phyloP scores from a whole-genome alignment of 1,140 invertebrate species.

The Zaprionus capensis region DNA sequence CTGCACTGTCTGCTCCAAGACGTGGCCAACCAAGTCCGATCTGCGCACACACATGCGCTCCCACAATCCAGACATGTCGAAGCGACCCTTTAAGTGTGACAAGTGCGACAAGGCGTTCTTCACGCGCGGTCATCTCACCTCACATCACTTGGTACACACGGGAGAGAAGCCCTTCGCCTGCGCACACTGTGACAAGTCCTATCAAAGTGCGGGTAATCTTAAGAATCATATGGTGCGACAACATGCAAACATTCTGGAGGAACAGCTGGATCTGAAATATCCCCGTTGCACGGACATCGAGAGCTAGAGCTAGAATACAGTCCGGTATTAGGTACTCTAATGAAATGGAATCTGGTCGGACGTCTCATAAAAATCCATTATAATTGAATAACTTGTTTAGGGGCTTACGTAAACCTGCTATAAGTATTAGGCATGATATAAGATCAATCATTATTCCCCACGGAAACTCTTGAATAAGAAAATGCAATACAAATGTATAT shows the following conservation, averaged over 20 bases:
- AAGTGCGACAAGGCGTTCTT: conserved; percentile 73
- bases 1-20: conserved; percentile 64
- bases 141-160: conserved; percentile 73
- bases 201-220: conserved; percentile 78
- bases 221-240: conserved; percentile 73
- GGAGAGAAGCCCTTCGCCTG: conserved; percentile 75
- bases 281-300: conserved; percentile 16
- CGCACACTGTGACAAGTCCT: conserved; percentile 63
- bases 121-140: conserved; percentile 71
- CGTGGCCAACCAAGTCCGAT: conserved; percentile 74
- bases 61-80: conserved; percentile 66
- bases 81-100: conserved; percentile 76
- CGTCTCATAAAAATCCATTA: background rate
- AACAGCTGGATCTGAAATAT: conserved; percentile 50
- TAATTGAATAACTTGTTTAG: too few species aligned
- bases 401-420: background rate
- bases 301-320: conserved; percentile 2
- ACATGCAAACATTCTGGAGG: conserved; percentile 57
- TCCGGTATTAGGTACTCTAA: conserved; percentile 7
- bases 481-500: background rate
- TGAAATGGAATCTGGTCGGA: background rate
- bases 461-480: conserved; percentile 1
- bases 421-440: conserved; percentile 27
- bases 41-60: conserved; percentile 77
- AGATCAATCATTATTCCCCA: background rate